Evolutionary conservation across 2,113 vertebrate genomes (phyloP).

Genomic region (Esox niger): DNA sequence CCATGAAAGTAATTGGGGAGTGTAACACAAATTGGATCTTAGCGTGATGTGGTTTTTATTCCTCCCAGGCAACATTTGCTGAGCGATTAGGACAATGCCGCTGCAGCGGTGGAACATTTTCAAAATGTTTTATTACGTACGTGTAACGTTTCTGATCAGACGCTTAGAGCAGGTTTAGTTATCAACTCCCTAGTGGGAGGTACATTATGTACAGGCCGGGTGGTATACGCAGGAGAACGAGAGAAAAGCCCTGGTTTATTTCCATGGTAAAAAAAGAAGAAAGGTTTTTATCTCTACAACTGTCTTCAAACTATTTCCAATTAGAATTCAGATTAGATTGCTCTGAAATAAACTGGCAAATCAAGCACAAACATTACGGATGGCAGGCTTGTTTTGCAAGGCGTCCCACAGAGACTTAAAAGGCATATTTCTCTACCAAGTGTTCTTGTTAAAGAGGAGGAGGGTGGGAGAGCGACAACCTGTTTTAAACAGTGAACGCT

Average conservation of each 20-base stretch:
- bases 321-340: constrained; percentile 39
- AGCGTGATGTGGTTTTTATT: constrained; percentile 65
- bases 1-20: constrained; percentile 78
- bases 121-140: constrained; percentile 52
- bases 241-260: constrained; percentile 8
- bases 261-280: constrained; percentile 35
- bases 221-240: neutral
- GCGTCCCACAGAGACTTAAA: constrained; percentile 23
- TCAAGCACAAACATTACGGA: constrained; percentile 46
- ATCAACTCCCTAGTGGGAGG: constrained; percentile 42
- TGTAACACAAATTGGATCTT: constrained; percentile 76
- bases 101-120: constrained; percentile 56
- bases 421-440: too few species aligned
- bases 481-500: constrained; percentile 11
- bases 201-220: neutral
- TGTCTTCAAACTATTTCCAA: constrained; percentile 42
- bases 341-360: constrained; percentile 44
- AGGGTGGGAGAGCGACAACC: too few species aligned
- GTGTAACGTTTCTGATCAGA: constrained; percentile 48
- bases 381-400: constrained; percentile 32
- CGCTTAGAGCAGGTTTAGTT: constrained; percentile 49
- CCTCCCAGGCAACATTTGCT: constrained; percentile 69
- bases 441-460: too few species aligned
- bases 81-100: constrained; percentile 69
- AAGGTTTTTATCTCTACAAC: constrained; percentile 46